Evolutionary conservation across 1,140 invertebrate species (phyloP), one percentile per base, ranked within the genome.

Genomic region (Hycleus phaleratus): DNA sequence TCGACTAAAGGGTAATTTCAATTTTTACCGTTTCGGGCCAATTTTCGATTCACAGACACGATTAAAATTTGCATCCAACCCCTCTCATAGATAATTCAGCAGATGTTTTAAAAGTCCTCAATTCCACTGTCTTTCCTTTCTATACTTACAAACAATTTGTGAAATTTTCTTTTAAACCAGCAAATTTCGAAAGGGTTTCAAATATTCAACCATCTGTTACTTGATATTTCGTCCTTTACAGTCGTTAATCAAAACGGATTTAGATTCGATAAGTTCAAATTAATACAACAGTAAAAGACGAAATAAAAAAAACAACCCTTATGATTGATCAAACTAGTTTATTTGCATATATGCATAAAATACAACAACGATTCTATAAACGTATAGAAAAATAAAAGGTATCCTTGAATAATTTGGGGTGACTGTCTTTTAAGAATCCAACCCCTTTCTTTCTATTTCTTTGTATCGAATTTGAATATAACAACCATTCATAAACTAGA

Each of bases 41-140:
- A 32, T 32, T 32, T 32, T 32, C 32, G 32, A 32, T 32, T 32
- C 32, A 18, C 32, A 32, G 2, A 2, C 1, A 18, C 32, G 32
- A 32, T 32, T 32, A 32, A 38, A 52, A 53, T 53, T 53, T 45
- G 51, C 51, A 53, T 53, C 46, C 51, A 53, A 53, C 51, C 40
- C 18, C 18, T 18, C 51, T 53, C 43, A 53, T 53, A 53, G 51
- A 53, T 53, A 53, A 53, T 53, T 53, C 51, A 45, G 51, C 51
- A 53, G 51, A 42, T 53, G 51, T 12, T 32, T 53, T 42, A 52
- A 52, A 52, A 43, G 45, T 44, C 45, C 18, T 18, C 18, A 18
- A 18, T 18, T 18, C 18, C 18, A 18, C 18, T 18, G 18, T 18
- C 18, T 18, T 18, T 18, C 18, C 18, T 18, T 1, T 12, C 18